These are phyloP conservation scores for Oscheius sp. DNA, from an alignment of 2,888 invertebrate species.

Conservation along the genomic window DNA sequence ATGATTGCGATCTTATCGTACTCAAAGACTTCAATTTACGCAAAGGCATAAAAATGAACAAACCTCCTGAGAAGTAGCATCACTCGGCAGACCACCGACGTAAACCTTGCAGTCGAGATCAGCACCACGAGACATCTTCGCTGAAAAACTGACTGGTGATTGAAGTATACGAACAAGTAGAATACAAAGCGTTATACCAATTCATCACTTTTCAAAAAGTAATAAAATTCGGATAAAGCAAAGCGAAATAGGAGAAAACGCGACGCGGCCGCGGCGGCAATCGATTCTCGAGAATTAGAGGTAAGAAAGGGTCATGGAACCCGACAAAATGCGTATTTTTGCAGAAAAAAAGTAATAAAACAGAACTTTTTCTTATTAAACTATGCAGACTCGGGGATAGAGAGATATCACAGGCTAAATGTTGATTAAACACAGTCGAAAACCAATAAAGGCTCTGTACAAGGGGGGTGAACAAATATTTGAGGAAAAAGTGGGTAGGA, in stretches of 20 bases:
- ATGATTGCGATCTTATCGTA: too few relatives aligned
- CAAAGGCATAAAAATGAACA: background rate
- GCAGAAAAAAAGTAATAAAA: too few relatives aligned
- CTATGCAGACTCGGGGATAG: too few relatives aligned
- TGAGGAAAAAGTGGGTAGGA: background rate
- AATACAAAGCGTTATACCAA: too few relatives aligned
- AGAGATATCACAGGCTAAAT: too few relatives aligned
- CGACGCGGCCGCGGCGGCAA: background rate
- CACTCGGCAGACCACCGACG: constrained; percentile 89
- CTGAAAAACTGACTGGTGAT: background rate
- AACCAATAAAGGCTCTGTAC: background rate
- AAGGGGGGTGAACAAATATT: background rate
- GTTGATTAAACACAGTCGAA: too few relatives aligned
- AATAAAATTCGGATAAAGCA: background rate
- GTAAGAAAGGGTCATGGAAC: too few relatives aligned
- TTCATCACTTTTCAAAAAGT: too few relatives aligned
- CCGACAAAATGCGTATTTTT: too few relatives aligned
- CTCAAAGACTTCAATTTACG: too few relatives aligned
- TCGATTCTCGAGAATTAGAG: too few relatives aligned
- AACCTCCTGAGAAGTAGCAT: constrained; percentile 79
- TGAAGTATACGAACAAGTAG: background rate
- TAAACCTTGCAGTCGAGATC: constrained; percentile 81
- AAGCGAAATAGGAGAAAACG: constrained; percentile 3
- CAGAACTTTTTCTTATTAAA: too few relatives aligned
- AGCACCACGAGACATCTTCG: constrained; percentile 23